Base-by-base conservation (phyloP, 2,888 invertebrate species). In the Euplagia quadripunctaria region DNA sequence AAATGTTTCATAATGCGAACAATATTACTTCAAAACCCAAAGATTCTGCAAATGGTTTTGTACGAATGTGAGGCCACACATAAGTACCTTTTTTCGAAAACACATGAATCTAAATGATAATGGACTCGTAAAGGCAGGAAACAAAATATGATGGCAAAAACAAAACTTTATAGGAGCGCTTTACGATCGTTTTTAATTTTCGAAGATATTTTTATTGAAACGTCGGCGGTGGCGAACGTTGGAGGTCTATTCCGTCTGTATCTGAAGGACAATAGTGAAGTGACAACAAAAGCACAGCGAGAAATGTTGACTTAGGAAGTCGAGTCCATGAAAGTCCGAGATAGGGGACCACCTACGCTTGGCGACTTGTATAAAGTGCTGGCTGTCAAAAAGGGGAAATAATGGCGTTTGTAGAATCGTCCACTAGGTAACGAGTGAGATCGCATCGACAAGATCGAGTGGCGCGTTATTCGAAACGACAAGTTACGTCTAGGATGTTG, bases 271-370 rank as follows among this genome's bases (percentile, higher is more conserved):
- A 93, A 93, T 90, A 83, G 87, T 88, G 86, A 82, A 83, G 87
- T 84, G 86, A 80, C 90, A 91, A 94, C 93, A 94, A 94, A 91
- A 88, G 92, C 92, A 83, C 92, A 90, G 91, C 88, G 88, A 90
- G 91, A 89, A 82, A 88, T 92, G 92, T 92, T 92, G 90, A 92
- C 91, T 91, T 88, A 89, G 84, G 84, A 84, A 84, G 85, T 80
- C 74, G 84, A 82, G 80, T 76, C 80, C 79, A 78, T 77, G 82
- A 83, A 80, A 75, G 84, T 82, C 81, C 82, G 84, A 87, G 90
- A 89, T 88, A 88, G 82, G 58, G 87, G 94, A 92, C 94, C 94
- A 94, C 94, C 94, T 92, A 93, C 92, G 88, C 90, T 84, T 82
- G 85, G 82, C 84, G 86, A 80, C 80, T 79, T 71, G 80, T 80